These are phyloP conservation scores for Bufo gargarizans DNA, from an alignment of 2,113 vertebrate genomes.

Conservation along the genomic window DNA sequence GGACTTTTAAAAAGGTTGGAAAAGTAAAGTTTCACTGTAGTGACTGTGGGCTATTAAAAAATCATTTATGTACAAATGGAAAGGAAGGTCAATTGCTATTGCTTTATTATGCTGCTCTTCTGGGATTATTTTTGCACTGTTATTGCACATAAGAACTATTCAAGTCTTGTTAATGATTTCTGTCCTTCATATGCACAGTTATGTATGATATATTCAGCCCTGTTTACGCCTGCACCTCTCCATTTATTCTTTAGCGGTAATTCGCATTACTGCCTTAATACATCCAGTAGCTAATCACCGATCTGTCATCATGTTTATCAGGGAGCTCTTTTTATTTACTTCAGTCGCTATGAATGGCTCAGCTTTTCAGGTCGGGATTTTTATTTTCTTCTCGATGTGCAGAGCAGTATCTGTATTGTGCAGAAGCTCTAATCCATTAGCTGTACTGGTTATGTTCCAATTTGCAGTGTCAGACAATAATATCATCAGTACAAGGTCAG, in stretches of 20 bases:
- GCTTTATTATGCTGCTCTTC: not conserved
- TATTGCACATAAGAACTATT: not conserved
- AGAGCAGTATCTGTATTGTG: slow-evolving; percentile 55
- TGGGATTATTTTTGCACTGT: not conserved
- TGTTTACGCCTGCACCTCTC: not conserved
- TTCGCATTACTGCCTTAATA: not conserved
- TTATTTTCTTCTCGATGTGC: not conserved
- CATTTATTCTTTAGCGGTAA: not conserved
- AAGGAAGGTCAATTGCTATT: not conserved
- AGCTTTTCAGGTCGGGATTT: not conserved
- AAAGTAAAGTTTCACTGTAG: not conserved
- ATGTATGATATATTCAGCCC: not conserved
- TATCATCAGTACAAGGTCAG: slow-evolving; percentile 65
- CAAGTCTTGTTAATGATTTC: not conserved
- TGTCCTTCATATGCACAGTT: not conserved
- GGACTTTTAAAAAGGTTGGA: not conserved
- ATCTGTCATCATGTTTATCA: slow-evolving; percentile 11
- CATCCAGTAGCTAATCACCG: not conserved
- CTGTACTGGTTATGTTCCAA: slow-evolving; percentile 52
- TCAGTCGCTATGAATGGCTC: not conserved
- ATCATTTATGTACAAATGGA: not conserved
- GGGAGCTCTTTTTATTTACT: slow-evolving; percentile 14
- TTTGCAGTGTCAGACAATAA: slow-evolving; percentile 61
- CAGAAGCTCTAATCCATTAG: slow-evolving; percentile 55
- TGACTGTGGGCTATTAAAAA: not conserved